Percentiles rank a stretch among this genome's conserved stretches.
Evolutionary conservation across 2,797 vertebrate genomes (phyloP).

Genomic region (Serranus cabrilla): DNA sequence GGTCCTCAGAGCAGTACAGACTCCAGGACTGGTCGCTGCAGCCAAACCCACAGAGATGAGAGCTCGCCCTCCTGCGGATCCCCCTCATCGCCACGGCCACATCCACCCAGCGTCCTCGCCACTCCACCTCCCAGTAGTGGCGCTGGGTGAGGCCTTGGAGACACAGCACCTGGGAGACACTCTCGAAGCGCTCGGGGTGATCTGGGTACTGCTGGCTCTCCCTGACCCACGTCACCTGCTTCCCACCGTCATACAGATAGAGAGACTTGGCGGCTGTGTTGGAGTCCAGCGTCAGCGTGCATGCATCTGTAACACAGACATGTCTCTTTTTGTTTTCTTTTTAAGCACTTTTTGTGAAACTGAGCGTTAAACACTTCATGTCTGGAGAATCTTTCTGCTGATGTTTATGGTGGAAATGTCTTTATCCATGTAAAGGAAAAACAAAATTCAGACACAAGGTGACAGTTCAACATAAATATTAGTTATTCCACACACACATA

Average conservation of each 20-base stretch:
- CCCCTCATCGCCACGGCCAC: conserved; percentile 38
- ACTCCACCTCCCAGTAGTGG: conserved; percentile 71
- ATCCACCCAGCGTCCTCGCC: conserved; percentile 53
- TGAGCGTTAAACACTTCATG: too few relatives aligned
- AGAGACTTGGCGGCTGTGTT: conserved; percentile 50
- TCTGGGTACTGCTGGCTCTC: conserved; percentile 39
- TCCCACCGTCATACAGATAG: conserved; percentile 37
- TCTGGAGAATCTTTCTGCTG: too few relatives aligned
- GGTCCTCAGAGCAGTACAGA: conserved; percentile 50
- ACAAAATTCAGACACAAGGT: too few relatives aligned
- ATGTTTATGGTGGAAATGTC: too few relatives aligned
- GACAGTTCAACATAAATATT: too few relatives aligned
- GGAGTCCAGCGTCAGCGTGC: conserved; percentile 28
- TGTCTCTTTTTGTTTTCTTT: not conserved
- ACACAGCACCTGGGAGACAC: conserved; percentile 59
- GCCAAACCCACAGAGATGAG: conserved; percentile 46
- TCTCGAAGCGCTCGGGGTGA: conserved; percentile 60
- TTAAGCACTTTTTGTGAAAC: not conserved
- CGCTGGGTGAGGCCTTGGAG: conserved; percentile 38
- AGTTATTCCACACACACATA: too few relatives aligned
- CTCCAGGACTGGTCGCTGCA: conserved; percentile 58
- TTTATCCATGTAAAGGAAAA: too few relatives aligned
- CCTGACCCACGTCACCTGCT: conserved; percentile 45
- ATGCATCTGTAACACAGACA: conserved; percentile 38
- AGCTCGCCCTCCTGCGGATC: conserved; percentile 29